Evolutionary conservation across 2,888 invertebrate genomes (phyloP).

Genomic region (Sceliomorpha sp.): DNA sequence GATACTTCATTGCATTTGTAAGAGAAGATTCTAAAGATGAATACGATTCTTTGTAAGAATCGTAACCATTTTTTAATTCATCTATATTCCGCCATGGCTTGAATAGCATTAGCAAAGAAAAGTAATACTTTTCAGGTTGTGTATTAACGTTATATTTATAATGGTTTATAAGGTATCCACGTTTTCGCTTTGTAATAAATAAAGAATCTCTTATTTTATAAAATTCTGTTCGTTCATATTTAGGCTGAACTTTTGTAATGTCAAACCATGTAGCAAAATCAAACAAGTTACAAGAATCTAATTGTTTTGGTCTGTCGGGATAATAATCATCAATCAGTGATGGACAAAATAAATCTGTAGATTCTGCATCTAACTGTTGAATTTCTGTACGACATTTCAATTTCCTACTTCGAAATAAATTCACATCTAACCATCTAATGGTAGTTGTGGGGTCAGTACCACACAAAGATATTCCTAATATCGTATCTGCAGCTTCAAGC

Average conservation of each 20-base stretch:
- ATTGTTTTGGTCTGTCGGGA: conserved; percentile 61
- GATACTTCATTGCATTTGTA: conserved; percentile 17
- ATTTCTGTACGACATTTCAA: conserved; percentile 35
- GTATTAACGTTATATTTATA: conserved; percentile 56
- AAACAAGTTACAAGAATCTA: conserved; percentile 53
- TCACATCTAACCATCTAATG: conserved; percentile 68
- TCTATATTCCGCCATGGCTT: conserved; percentile 60
- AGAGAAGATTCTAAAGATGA: conserved; percentile 12
- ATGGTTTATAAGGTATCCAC: conserved; percentile 65
- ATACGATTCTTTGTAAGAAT: conserved; percentile 61
- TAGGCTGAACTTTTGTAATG: conserved; percentile 18
- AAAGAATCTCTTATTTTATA: not conserved
- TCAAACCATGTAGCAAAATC: conserved; percentile 51
- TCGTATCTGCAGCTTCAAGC: conserved; percentile 68
- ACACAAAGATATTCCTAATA: conserved; percentile 67
- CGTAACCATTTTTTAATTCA: conserved; percentile 53
- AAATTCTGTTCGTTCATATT: conserved; percentile 6
- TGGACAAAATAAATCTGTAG: conserved; percentile 62
- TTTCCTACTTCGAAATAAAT: conserved; percentile 39
- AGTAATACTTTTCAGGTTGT: conserved; percentile 63
- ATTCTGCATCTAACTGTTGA: conserved; percentile 38
- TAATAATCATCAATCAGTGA: conserved; percentile 64
- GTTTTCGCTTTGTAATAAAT: conserved; percentile 49
- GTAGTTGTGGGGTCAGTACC: conserved; percentile 68
- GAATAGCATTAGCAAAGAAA: conserved; percentile 59